Percentiles rank a stretch among this genome's conserved stretches.
phyloP scores from a whole-genome alignment of 2,888 invertebrate genomes.

The Arctia plantaginis region DNA sequence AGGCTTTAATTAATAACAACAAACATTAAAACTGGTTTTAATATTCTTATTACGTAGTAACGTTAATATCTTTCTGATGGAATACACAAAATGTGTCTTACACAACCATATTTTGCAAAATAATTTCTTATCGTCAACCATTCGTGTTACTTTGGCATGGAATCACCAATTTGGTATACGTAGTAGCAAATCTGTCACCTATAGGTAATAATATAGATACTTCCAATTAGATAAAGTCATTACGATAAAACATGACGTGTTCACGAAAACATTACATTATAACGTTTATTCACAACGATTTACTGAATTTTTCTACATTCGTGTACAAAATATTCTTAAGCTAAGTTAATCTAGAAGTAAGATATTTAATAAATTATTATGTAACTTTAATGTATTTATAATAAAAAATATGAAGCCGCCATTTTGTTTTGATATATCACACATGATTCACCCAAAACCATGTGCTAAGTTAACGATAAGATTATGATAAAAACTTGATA shows the following conservation, averaged over 20 bases:
- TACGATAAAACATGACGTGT: not conserved
- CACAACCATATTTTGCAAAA: not conserved
- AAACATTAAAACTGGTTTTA: not conserved
- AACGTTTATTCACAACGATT: not conserved
- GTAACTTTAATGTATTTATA: slow-evolving; percentile 40
- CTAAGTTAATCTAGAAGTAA: slow-evolving; percentile 29
- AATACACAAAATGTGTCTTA: not conserved
- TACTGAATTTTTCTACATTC: slow-evolving; percentile 13
- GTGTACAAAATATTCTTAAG: slow-evolving; percentile 45
- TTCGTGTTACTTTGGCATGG: not conserved
- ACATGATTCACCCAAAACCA: slow-evolving; percentile 34
- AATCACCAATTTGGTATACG: not conserved
- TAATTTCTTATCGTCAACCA: not conserved
- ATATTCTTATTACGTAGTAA: not conserved
- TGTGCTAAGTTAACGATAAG: slow-evolving; percentile 51
- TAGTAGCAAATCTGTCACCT: not conserved
- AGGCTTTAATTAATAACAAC: not conserved
- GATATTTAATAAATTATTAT: slow-evolving; percentile 50
- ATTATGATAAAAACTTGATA: slow-evolving; percentile 47
- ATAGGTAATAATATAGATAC: not conserved
- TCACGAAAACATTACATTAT: not conserved
- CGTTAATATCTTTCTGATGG: not conserved
- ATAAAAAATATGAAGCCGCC: slow-evolving; percentile 40
- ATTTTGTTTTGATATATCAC: slow-evolving; percentile 35
- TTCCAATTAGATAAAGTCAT: not conserved